Percentiles rank a stretch among this genome's conserved stretches.
Conservation (phyloP, 2,797 vertebrate species). For the Chloroceryle amazona region DNA sequence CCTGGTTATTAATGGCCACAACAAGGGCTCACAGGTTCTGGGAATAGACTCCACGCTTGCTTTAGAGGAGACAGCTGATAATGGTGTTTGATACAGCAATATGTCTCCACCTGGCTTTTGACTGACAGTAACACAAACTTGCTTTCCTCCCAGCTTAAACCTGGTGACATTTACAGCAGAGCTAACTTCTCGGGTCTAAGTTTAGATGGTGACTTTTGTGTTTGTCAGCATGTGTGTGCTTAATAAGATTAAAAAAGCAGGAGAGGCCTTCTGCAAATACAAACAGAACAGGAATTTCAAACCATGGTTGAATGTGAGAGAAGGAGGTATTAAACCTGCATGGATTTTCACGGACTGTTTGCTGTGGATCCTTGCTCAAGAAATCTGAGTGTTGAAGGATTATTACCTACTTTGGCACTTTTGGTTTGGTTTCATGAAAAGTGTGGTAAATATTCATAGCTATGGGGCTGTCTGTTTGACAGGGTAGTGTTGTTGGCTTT, state of each 20-base stretch:
- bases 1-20: constrained; percentile 44
- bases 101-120: constrained; percentile 50
- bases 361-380: neutral
- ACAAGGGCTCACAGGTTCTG: neutral
- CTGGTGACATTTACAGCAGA: constrained; percentile 72
- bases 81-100: constrained; percentile 43
- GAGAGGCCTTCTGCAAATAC: neutral
- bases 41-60: constrained; percentile 63
- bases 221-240: neutral
- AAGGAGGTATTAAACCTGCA: neutral
- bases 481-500: neutral
- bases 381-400: neutral
- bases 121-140: constrained; percentile 64
- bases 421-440: neutral
- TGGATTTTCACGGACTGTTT: neutral
- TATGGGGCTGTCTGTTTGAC: neutral
- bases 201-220: constrained; percentile 60
- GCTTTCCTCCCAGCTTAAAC: constrained; percentile 30
- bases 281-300: neutral
- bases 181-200: constrained; percentile 25
- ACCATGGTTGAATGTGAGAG: neutral
- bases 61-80: constrained; percentile 74
- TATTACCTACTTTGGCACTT: neutral
- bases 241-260: neutral
- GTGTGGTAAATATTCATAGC: neutral